phyloP scores from a whole-genome alignment of 2,888 invertebrate species.

The Diaprepes abbreviatus region DNA sequence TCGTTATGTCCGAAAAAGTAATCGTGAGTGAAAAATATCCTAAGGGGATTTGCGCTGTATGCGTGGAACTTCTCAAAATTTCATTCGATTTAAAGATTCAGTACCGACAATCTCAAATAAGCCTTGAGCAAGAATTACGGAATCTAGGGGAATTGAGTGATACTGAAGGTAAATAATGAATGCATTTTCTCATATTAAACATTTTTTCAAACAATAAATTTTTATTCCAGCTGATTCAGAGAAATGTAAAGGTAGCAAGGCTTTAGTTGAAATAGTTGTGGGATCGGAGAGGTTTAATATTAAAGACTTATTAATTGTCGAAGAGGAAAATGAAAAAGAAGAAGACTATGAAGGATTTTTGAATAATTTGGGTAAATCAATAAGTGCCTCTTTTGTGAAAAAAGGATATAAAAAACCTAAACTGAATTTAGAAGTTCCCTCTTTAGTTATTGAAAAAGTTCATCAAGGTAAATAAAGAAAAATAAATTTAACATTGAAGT shows the following conservation, averaged over 20 bases:
- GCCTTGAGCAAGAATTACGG: background rate
- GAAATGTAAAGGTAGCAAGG: background rate
- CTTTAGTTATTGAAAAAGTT: conserved; percentile 37
- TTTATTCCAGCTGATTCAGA: background rate
- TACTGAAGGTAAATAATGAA: conserved; percentile 4
- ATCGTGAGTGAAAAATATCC: conserved; percentile 30
- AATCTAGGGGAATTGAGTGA: conserved; percentile 7
- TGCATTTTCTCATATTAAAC: no score
- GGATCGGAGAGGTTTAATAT: conserved; percentile 37
- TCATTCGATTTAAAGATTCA: conserved; percentile 38
- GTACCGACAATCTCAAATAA: conserved; percentile 23
- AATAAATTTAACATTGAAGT: no score
- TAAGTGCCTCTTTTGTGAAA: conserved; percentile 40
- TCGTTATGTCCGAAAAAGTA: conserved; percentile 35
- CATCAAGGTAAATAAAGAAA: conserved; percentile 9
- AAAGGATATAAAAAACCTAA: conserved; percentile 25
- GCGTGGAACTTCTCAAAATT: conserved; percentile 40
- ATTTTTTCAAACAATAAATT: background rate
- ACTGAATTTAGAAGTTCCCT: conserved; percentile 18
- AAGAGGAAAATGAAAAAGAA: conserved; percentile 34
- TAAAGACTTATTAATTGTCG: conserved; percentile 39
- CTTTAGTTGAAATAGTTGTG: conserved; percentile 37
- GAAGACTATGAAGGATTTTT: conserved; percentile 40
- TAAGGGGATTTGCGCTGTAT: conserved; percentile 37
- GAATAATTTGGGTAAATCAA: conserved; percentile 41